These are phyloP conservation scores for Hycleus phaleratus DNA, from an alignment of 1,140 invertebrate species.

Conservation along the genomic window DNA sequence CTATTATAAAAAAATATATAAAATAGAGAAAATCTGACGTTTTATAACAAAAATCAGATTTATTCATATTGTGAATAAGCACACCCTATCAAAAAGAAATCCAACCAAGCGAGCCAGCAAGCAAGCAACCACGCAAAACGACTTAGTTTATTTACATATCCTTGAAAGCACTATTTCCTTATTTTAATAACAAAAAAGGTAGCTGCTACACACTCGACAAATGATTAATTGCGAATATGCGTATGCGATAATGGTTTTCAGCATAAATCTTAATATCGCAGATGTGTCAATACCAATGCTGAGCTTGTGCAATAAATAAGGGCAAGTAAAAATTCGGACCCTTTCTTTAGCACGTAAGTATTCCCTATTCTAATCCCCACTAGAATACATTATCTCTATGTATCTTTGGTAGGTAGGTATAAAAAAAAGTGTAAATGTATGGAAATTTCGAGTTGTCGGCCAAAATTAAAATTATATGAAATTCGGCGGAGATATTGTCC, in stretches of 20 bases:
- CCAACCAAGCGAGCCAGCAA: too few relatives aligned
- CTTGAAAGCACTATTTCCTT: neutral
- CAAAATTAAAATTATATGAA: neutral
- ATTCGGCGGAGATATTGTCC: neutral
- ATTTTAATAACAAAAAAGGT: neutral
- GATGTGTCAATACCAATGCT: neutral
- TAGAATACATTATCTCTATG: too few relatives aligned
- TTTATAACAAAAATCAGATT: too few relatives aligned
- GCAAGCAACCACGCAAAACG: too few relatives aligned
- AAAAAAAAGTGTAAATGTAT: too few relatives aligned
- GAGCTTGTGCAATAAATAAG: neutral
- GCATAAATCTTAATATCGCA: neutral
- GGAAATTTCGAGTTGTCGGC: too few relatives aligned
- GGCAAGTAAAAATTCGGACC: neutral
- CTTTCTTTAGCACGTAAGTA: neutral
- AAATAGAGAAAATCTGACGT: too few relatives aligned
- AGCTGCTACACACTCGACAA: neutral
- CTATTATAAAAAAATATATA: constrained; percentile 18
- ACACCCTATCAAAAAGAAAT: too few relatives aligned
- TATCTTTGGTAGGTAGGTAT: too few relatives aligned
- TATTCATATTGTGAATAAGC: too few relatives aligned
- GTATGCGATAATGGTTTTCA: neutral
- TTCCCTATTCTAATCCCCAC: neutral
- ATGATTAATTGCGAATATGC: neutral
- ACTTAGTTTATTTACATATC: too few relatives aligned